phyloP scores from a whole-genome alignment of 1,140 invertebrate genomes.

The Sipha flava region DNA sequence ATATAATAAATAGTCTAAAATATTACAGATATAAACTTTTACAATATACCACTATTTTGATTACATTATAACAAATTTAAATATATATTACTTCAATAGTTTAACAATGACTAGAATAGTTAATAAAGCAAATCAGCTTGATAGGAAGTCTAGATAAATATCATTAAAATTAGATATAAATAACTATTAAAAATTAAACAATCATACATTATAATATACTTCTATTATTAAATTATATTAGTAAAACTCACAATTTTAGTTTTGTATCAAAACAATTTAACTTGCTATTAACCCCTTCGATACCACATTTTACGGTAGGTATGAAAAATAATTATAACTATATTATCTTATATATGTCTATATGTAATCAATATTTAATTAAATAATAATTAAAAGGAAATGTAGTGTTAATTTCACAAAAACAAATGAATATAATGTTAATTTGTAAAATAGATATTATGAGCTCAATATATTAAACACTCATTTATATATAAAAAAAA shows the following conservation, averaged over 20 bases:
- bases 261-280: background rate
- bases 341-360: background rate
- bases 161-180: background rate
- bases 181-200: background rate
- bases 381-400: too few species aligned
- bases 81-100: conserved; percentile 15
- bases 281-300: background rate
- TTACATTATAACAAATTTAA: conserved; percentile 14
- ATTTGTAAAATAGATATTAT: too few species aligned
- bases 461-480: too few species aligned
- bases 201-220: background rate
- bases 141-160: background rate
- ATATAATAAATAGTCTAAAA: background rate
- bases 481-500: too few species aligned
- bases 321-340: background rate
- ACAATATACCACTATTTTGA: background rate
- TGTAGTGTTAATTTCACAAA: too few species aligned
- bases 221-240: background rate
- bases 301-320: background rate
- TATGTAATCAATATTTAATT: too few species aligned
- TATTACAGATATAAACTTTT: background rate
- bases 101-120: conserved; percentile 29
- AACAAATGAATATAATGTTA: too few species aligned
- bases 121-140: background rate
- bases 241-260: background rate